Conservation (phyloP, 2,888 invertebrate species). For the Tenthredo notha region DNA sequence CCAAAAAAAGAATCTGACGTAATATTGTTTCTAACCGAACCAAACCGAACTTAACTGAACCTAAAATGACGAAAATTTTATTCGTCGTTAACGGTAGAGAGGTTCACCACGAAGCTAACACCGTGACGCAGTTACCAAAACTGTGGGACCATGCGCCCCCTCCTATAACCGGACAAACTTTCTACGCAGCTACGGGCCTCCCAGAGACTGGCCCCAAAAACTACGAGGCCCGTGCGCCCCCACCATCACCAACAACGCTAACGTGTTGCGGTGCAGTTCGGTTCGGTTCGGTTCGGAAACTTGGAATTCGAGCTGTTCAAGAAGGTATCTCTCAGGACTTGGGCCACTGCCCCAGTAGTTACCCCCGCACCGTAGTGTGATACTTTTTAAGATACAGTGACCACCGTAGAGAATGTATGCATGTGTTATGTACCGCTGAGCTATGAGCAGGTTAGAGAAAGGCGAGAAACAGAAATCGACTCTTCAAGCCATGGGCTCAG, state of each 20-base stretch:
- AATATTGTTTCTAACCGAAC: not conserved
- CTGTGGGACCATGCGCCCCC: slow-evolving; percentile 64
- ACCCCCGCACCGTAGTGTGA: slow-evolving; percentile 32
- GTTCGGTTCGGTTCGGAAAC: slow-evolving; percentile 54
- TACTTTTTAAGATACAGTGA: slow-evolving; percentile 36
- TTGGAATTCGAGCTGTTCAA: slow-evolving; percentile 61
- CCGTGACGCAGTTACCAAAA: slow-evolving; percentile 73
- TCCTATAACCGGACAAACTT: slow-evolving; percentile 65
- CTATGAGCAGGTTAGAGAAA: slow-evolving; percentile 6
- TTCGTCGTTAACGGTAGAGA: slow-evolving; percentile 60
- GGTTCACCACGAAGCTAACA: slow-evolving; percentile 58
- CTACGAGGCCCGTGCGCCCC: slow-evolving; percentile 54
- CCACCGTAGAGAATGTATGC: slow-evolving; percentile 12
- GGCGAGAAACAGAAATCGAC: slow-evolving; percentile 10
- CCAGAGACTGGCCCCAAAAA: slow-evolving; percentile 58
- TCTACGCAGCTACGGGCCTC: slow-evolving; percentile 67
- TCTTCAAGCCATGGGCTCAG: not conserved
- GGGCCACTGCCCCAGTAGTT: slow-evolving; percentile 51
- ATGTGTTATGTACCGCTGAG: not conserved
- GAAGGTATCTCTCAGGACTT: slow-evolving; percentile 35
- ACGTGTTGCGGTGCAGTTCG: slow-evolving; percentile 42
- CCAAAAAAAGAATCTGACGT: slow-evolving; percentile 26
- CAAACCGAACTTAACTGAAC: not conserved
- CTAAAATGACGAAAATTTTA: not conserved
- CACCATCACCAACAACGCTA: slow-evolving; percentile 57